A percentile compares a stretch with the other conserved stretches of the same genome.
These are phyloP conservation scores for Ormia ochracea DNA, from an alignment of 2,888 invertebrate genomes.

Conservation along the genomic window DNA sequence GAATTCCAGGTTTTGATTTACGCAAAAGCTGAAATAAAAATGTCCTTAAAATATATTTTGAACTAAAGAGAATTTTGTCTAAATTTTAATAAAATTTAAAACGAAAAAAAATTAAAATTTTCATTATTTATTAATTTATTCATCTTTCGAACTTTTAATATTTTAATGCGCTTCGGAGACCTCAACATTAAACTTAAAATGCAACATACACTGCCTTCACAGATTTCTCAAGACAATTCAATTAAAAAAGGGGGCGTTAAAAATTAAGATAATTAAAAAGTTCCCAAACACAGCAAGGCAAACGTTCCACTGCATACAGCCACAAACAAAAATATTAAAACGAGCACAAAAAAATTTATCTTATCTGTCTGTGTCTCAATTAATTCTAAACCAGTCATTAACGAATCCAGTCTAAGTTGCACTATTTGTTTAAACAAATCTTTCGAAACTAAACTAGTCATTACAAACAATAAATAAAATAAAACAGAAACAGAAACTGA, in stretches of 20 bases:
- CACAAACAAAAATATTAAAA: neutral
- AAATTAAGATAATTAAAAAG: conserved; percentile 33
- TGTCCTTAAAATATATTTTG: too few species aligned
- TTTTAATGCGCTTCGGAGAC: too few species aligned
- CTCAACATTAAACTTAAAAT: too few species aligned
- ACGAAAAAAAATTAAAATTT: too few species aligned
- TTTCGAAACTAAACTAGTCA: conserved; percentile 28
- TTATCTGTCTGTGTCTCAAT: conserved; percentile 39
- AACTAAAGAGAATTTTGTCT: too few species aligned
- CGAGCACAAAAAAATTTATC: neutral
- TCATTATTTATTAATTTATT: too few species aligned
- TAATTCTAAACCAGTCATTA: conserved; percentile 7
- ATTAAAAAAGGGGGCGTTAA: conserved; percentile 48
- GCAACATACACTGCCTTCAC: neutral
- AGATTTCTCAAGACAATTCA: conserved; percentile 58
- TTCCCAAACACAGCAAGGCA: conserved; percentile 14
- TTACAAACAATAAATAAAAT: conserved; percentile 2
- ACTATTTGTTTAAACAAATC: conserved; percentile 54
- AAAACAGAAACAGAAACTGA: neutral
- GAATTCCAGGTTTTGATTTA: too few species aligned
- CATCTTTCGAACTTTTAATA: too few species aligned
- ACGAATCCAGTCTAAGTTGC: neutral
- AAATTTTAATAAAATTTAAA: too few species aligned
- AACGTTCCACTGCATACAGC: neutral
- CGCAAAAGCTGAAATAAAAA: too few species aligned